phyloP scores from a whole-genome alignment of 2,113 vertebrate genomes.

The Aramus guarauna region DNA sequence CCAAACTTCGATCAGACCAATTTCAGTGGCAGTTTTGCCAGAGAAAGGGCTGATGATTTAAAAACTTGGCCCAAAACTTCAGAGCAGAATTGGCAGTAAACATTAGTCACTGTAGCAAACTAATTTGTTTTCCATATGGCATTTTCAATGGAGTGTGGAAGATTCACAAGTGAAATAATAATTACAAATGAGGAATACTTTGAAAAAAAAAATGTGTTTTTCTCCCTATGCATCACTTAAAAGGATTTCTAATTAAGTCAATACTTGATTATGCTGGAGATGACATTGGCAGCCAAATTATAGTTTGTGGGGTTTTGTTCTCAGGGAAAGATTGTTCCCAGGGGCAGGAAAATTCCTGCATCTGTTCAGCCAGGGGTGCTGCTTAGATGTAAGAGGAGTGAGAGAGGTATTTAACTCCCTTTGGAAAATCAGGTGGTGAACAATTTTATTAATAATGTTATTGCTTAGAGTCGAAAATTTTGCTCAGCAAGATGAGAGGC shows the following conservation, averaged over 20 bases:
- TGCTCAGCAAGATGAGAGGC: not conserved
- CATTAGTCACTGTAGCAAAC: conserved; percentile 53
- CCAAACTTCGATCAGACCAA: not conserved
- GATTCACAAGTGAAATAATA: conserved; percentile 60
- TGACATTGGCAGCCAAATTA: conserved; percentile 55
- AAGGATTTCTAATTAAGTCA: conserved; percentile 70
- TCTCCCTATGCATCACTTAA: conserved; percentile 58
- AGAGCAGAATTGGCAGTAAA: conserved; percentile 51
- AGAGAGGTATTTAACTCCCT: not conserved
- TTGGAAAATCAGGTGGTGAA: not conserved
- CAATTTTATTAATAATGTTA: not conserved
- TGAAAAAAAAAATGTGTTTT: conserved; percentile 33
- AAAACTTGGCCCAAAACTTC: conserved; percentile 49
- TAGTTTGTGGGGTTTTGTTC: conserved; percentile 31
- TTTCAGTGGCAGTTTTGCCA: not conserved
- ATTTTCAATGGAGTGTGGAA: conserved; percentile 55
- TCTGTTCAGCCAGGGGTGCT: not conserved
- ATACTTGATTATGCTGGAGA: conserved; percentile 53
- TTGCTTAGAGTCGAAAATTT: not conserved
- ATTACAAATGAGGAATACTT: conserved; percentile 59
- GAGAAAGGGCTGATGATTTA: not conserved
- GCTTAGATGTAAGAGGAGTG: not conserved
- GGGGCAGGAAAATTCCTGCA: not conserved
- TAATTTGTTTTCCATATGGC: conserved; percentile 66
- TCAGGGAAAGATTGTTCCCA: conserved; percentile 26